Evolutionary conservation across 2,113 vertebrate species (phyloP).

Genomic region (Odobenus rosmarus): DNA sequence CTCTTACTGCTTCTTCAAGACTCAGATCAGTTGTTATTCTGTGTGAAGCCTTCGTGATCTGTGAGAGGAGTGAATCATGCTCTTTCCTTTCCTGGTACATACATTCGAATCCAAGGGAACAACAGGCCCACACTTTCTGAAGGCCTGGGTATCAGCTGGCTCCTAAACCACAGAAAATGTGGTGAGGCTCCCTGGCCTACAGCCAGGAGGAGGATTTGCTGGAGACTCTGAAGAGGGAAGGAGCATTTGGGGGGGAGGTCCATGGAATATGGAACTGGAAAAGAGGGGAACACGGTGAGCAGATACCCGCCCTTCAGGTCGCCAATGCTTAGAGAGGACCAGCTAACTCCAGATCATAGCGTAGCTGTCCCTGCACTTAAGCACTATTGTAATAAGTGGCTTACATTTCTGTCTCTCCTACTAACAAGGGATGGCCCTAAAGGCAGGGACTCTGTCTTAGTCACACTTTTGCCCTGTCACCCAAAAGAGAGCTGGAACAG

Average conservation of each 20-base stretch:
- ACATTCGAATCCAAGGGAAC: neutral
- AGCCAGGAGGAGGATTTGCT: neutral
- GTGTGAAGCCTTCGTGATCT: neutral
- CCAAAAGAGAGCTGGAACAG: neutral
- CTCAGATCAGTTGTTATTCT: neutral
- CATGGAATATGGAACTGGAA: neutral
- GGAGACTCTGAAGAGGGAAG: neutral
- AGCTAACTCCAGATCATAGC: neutral
- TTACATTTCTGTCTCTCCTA: neutral
- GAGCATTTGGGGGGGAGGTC: neutral
- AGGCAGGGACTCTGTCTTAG: neutral
- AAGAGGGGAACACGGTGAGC: neutral
- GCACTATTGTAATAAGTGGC: neutral
- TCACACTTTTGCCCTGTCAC: neutral
- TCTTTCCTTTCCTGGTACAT: neutral
- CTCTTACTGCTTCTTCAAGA: neutral
- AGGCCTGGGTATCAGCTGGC: neutral
- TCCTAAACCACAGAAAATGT: neutral
- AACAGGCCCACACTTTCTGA: neutral
- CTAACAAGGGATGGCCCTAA: neutral
- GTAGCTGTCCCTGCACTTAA: neutral
- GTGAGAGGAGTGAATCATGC: neutral
- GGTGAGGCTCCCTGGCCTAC: neutral
- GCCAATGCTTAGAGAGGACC: neutral
- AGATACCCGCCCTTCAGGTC: too few species aligned